phyloP scores from a whole-genome alignment of 2,888 invertebrate genomes.

The Lithophane ornitopus region DNA sequence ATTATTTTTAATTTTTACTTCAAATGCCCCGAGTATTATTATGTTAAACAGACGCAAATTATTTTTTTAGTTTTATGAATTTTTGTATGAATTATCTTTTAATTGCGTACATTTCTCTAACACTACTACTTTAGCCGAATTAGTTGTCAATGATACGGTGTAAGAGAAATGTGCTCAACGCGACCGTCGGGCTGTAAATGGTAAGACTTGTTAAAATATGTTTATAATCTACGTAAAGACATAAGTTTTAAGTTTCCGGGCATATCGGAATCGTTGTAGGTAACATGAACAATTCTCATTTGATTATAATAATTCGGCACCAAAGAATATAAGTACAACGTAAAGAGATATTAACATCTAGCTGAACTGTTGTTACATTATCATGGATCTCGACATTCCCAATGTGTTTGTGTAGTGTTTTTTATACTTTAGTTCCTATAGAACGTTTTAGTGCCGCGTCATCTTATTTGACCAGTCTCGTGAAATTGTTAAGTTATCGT shows the following conservation, averaged over 20 bases:
- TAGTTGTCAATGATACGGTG: constrained; percentile 54
- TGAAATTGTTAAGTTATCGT: constrained; percentile 67
- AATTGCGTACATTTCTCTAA: constrained; percentile 53
- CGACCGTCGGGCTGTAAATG: constrained; percentile 80
- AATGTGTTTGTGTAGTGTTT: constrained; percentile 76
- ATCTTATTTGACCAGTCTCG: constrained; percentile 71
- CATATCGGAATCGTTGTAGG: constrained; percentile 68
- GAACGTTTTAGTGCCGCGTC: constrained; percentile 69
- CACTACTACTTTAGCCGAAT: constrained; percentile 57
- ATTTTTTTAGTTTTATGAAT: constrained; percentile 66
- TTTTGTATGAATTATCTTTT: not conserved
- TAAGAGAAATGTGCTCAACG: constrained; percentile 67
- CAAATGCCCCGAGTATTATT: constrained; percentile 74
- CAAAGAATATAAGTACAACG: constrained; percentile 86
- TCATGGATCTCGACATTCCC: constrained; percentile 88
- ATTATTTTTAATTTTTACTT: constrained; percentile 51
- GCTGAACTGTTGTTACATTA: constrained; percentile 70
- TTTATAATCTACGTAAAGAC: constrained; percentile 66
- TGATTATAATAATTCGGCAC: constrained; percentile 77
- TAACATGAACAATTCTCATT: constrained; percentile 66
- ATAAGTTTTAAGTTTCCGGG: constrained; percentile 65
- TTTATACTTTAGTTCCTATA: constrained; percentile 75
- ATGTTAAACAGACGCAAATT: constrained; percentile 70
- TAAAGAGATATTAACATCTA: constrained; percentile 56
- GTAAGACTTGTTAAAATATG: constrained; percentile 82